Conservation (phyloP, 2,797 vertebrate genomes). For the Cyclopterus lumpus region DNA sequence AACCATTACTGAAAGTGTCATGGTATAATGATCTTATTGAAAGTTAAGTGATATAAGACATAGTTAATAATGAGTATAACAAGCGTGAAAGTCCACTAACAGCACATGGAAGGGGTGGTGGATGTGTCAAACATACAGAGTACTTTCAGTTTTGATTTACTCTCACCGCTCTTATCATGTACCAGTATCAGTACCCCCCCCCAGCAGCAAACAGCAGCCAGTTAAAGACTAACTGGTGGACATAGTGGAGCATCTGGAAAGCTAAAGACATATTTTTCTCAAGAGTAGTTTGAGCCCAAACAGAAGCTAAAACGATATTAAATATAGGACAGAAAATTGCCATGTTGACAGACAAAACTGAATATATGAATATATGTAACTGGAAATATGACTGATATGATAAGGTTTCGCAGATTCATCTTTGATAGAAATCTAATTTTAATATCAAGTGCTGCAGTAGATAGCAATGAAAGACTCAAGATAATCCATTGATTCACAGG, state of each 20-base stretch:
- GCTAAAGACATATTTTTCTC: neutral
- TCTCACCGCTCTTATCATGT: neutral
- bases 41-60: too few species aligned
- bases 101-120: too few species aligned
- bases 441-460: neutral
- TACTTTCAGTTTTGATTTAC: too few species aligned
- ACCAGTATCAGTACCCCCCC: neutral
- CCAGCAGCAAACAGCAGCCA: constrained; percentile 1
- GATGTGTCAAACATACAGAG: too few species aligned
- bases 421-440: neutral
- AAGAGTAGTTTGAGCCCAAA: neutral
- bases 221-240: neutral
- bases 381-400: neutral
- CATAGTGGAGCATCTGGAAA: neutral
- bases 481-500: neutral
- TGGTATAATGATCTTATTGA: too few species aligned
- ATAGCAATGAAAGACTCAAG: neutral
- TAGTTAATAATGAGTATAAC: too few species aligned
- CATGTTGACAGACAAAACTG: neutral
- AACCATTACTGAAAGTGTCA: too few species aligned
- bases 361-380: neutral
- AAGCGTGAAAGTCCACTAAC: too few species aligned
- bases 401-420: neutral
- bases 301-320: neutral
- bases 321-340: neutral